Base-by-base conservation (phyloP, 37 sponge, comb jelly and placozoan species). In the Amphimedon queenslandica region DNA sequence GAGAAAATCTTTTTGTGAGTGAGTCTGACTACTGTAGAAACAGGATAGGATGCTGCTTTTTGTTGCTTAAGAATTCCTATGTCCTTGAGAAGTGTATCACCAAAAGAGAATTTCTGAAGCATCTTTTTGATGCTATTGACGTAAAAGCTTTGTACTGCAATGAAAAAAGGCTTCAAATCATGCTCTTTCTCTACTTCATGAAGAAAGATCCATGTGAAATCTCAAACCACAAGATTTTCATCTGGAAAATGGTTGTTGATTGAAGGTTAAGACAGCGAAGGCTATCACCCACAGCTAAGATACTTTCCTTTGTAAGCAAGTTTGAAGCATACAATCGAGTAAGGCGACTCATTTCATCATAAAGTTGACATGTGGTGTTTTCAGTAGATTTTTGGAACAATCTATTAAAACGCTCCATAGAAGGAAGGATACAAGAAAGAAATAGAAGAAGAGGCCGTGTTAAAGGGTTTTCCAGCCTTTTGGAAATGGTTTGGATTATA, bases 321-420 rank as follows among this genome's bases (percentile, higher is more conserved):
- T 70, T 70, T 18, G 55, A 51, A 20, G 84, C 77, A 83, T 83
- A 83, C 2, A 83, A 8, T 4, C 34, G 28, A 31, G 71, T 42
- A 3, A 77, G 58, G 57, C 72, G 70, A 36, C 57, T 58, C 56
- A 63, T 76, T 69, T 70, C 84, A 13, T 37, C 53, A 32, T 83
- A 64, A 20, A 83, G 77, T 71, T 63, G 33, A 41, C 77, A 82
- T 23, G 83, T 77, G 27, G 78, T 77, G 32, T 77, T 57, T 35
- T 80, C 66, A 31, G 66, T 71, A 33, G 79, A 78, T 40, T 78
- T 78, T 37, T 77, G 78, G 40, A 84, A 84, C 2, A 72, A 4
- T 29, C 60, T 56, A 35, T 72, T 72, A 61, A 83, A 84, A 4
- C 69, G 27, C 64, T 77, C 68, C 78, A 78, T 84, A 57, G 69